Evolutionary conservation across 2,797 vertebrate genomes (phyloP), one percentile per base, ranked within the genome.

Genomic region (Cryptoprocta ferox): DNA sequence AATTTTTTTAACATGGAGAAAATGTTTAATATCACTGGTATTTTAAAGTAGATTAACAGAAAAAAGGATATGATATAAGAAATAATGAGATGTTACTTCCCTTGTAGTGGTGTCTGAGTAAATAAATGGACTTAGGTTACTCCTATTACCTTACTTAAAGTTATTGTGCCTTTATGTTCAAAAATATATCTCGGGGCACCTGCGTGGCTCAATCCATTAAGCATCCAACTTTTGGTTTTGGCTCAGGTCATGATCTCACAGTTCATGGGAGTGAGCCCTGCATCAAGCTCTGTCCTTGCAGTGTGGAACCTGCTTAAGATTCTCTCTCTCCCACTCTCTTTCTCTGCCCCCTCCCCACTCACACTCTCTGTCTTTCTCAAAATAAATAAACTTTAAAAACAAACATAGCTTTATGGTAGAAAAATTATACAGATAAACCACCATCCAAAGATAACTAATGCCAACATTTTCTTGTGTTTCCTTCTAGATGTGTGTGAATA

Each of bases 31-130:
- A 80, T 84, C 11, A 21, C 32, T 87, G 32, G 4, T 37, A 42
- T 86, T 92, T 97, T 94, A 70, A 96, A 91, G 65, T 89, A 89
- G n/a, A 83, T 91, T 84, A 94, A 68, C 9, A 91, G 66, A 85
- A 82, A 42, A 75, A 94, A 91, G 21, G 35, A 50, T 63, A 42
- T 68, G 35, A n/a, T 75, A 68, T 65, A 70, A 88, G 95, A 89
- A 66, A 66, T 56, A 80, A 80, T 91, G 68, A 89, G 79, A 65
- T 97, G 53, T 88, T 19, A 30, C 14, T 75, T 70, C 18, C 19
- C 3, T 63, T 61, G 1, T n/a, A 15, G 75, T 50, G 61, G n/a
- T 88, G 4, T 3, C 73, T 75, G n/a, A 59, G 18, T 61, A 18
- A 35, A 28, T 61, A 81, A 66, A 91, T 21, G 3, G 35, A 76